phyloP scores from a whole-genome alignment of 2,113 vertebrate genomes.

The Himantopus leucocephalus region DNA sequence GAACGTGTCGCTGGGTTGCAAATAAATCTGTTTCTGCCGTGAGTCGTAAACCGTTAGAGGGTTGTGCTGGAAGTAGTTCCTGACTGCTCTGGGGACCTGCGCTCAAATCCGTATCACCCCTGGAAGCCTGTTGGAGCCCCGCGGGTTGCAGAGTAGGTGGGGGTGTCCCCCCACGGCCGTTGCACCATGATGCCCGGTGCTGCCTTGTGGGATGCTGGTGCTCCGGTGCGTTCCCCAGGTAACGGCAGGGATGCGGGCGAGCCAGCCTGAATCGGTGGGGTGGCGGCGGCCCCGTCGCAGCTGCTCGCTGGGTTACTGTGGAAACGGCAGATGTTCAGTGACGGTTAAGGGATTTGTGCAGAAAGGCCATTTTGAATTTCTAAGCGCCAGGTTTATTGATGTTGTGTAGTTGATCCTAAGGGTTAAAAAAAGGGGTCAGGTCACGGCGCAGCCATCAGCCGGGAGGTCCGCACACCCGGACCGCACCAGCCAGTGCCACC shows the following conservation, averaged over 20 bases:
- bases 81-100: neutral
- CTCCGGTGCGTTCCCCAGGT: neutral
- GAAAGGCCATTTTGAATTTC: neutral
- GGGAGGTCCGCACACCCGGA: neutral
- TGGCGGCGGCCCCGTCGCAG: accelerated
- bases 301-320: neutral
- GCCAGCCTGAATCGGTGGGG: neutral
- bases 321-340: neutral
- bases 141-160: neutral
- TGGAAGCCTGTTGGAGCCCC: neutral
- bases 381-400: neutral
- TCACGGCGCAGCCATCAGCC: neutral
- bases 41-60: neutral
- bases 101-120: accelerated
- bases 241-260: neutral
- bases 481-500: neutral
- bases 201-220: neutral
- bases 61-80: neutral
- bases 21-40: neutral
- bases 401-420: neutral
- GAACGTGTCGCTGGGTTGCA: neutral
- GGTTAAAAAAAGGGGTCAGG: neutral
- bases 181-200: neutral
- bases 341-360: neutral
- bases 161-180: neutral